Base-by-base conservation (phyloP, 2,113 vertebrate genomes). In the Arenaria interpres region DNA sequence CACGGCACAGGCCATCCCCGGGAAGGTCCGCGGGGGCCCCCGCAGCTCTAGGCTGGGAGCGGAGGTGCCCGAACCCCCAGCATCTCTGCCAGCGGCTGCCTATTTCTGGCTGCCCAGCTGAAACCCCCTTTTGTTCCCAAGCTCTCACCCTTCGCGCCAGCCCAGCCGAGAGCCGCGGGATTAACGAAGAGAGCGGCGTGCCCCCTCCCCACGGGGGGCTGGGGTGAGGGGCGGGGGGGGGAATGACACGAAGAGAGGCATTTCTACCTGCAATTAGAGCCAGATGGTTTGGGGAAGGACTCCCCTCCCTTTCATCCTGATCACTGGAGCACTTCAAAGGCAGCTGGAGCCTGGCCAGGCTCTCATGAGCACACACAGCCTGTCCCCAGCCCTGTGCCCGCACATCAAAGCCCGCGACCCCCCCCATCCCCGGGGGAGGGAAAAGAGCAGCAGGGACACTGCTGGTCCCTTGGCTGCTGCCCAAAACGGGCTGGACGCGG, bases 301-400 rank as follows among this genome's bases (percentile, higher is more conserved):
- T 97, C 92, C 73, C 85, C 91, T 96, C 96, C 97, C 97, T 98
- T 98, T 97, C 96, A 98, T 98, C 97, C 97, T 98, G 97, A 96
- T 95, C 96, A 96, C 88, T 97, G 97, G 94, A 96, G 95, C 93
- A 98, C 97, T 98, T 98, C 98, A 98, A 98, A 98, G 98, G 93
- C 87, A 96, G 89, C 88, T 96, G 96, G 97, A 96, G 96, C 94
- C 75, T 12, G 71, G 96, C 92, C 96, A 93, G 96, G 92, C 95
- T 96, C 96, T 97, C 97, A 97, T 97, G 96, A 97, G 90, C 53
- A 7, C 93, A 97, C 97, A 97, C 90, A 97, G 95, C 90, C 89
- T 62, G 81, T 97, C 97, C 88, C 89, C 87, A 95, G 93, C 88
- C 82, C 85, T 94, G 87, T 91, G 89, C 89, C 95, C 41, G 4